Evolutionary conservation across 2,888 invertebrate genomes (phyloP), one percentile per base, ranked within the genome.

Genomic region (Caenorhabditis uteleia): DNA sequence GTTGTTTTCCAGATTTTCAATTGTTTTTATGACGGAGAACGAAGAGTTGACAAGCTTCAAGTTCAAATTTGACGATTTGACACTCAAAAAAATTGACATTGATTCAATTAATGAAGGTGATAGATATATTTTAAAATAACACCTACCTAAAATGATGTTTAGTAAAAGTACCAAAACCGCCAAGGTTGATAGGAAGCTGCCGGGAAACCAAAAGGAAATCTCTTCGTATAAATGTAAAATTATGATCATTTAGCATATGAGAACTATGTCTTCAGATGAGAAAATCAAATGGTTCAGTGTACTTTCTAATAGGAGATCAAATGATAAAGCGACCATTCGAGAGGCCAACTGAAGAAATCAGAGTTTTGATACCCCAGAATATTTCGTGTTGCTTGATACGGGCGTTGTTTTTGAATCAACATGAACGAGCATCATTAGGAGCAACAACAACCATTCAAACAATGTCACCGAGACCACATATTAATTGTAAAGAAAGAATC

Each of bases 301-400:
- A 27, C 1, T 64, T 64, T 46, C 48, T 45, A 51, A 49, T 64
- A 12, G 64, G 47, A 26, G 64, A 64, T 20, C 64, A 64, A 39
- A 33, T 49, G 1, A 49, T 64, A 21, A 53, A 57, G 2, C 36
- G 64, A 12, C 64, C 64, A 7, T 49, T 44, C 34, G 53, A 53
- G 2, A 23, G 43, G 2, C 16, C 38, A 25, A 26, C 14, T 18
- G 18, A 6, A 12, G 39, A 36, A 39, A 53, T 14, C 18, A 26
- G 39, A 26, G 25, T 56, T n/a, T 44, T 57, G 18, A 45, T 57
- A 1, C 64, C 64, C 3, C 64, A 64, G 36, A 49, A 23, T 20
- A 54, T 57, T 14, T 45, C 64, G 3, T 64, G 64, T 20, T 64
- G 64, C 26, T 31, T 64, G 18, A 64, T 64, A n/a, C 53, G 64